phyloP scores from a whole-genome alignment of 2,113 vertebrate genomes.

The Chionis minor region DNA sequence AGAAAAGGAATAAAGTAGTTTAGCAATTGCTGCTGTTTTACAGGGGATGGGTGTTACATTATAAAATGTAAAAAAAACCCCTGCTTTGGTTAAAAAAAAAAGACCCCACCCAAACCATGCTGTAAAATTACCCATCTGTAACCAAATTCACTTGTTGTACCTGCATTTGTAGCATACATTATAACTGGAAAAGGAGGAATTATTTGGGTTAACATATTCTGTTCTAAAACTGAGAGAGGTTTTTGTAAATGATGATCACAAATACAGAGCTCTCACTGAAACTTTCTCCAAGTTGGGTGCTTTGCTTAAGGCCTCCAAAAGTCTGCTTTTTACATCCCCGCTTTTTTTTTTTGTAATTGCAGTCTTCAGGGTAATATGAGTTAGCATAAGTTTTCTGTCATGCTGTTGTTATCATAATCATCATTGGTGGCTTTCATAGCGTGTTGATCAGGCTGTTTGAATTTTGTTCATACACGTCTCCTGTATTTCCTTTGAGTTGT shows the following conservation, averaged over 20 bases:
- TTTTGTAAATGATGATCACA: neutral
- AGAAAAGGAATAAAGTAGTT: neutral
- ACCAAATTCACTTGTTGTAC: neutral
- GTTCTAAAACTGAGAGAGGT: neutral
- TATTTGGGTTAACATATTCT: neutral
- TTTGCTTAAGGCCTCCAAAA: neutral
- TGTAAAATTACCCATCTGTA: neutral
- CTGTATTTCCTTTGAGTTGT: neutral
- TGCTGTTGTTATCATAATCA: neutral
- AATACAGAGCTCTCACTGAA: neutral
- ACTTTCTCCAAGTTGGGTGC: neutral
- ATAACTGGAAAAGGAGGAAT: neutral
- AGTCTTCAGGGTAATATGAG: neutral
- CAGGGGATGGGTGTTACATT: neutral
- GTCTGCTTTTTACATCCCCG: neutral
- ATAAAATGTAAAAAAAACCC: neutral
- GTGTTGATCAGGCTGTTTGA: neutral
- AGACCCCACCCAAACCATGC: rapidly evolving
- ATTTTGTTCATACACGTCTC: neutral
- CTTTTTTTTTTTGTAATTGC: neutral
- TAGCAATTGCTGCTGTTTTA: neutral
- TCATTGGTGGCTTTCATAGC: neutral
- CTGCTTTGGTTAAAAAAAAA: neutral
- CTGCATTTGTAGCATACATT: neutral
- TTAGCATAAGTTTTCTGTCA: neutral